phyloP scores from a whole-genome alignment of 2,113 vertebrate genomes.

The Colaptes auratus region DNA sequence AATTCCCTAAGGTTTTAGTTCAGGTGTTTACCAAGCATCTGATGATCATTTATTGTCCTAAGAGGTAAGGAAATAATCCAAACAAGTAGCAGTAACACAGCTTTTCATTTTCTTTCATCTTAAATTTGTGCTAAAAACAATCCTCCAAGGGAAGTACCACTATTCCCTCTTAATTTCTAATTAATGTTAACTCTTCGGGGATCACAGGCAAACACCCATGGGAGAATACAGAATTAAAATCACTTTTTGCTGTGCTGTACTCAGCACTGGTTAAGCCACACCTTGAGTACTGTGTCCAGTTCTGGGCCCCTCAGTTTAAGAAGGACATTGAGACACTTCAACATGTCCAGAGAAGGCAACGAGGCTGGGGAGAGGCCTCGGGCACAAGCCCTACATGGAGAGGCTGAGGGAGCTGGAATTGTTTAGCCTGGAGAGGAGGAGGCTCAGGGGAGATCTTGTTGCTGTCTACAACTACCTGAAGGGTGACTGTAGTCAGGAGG shows the following conservation, averaged over 20 bases:
- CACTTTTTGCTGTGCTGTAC: not conserved
- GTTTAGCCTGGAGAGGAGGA: too few species aligned
- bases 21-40: not conserved
- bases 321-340: too few species aligned
- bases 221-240: not conserved
- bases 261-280: too few species aligned
- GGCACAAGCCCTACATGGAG: too few species aligned
- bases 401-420: too few species aligned
- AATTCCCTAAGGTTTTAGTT: not conserved
- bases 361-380: too few species aligned
- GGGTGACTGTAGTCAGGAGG: too few species aligned
- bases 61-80: not conserved
- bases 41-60: not conserved
- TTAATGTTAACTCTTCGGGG: not conserved
- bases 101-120: not conserved
- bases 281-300: too few species aligned
- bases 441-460: too few species aligned
- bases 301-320: too few species aligned
- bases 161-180: not conserved
- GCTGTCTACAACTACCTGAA: too few species aligned
- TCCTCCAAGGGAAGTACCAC: not conserved
- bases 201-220: not conserved
- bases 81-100: not conserved
- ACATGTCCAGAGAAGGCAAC: too few species aligned
- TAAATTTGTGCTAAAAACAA: not conserved